phyloP scores from a whole-genome alignment of 2,113 vertebrate genomes.

The Siniperca chuatsi region DNA sequence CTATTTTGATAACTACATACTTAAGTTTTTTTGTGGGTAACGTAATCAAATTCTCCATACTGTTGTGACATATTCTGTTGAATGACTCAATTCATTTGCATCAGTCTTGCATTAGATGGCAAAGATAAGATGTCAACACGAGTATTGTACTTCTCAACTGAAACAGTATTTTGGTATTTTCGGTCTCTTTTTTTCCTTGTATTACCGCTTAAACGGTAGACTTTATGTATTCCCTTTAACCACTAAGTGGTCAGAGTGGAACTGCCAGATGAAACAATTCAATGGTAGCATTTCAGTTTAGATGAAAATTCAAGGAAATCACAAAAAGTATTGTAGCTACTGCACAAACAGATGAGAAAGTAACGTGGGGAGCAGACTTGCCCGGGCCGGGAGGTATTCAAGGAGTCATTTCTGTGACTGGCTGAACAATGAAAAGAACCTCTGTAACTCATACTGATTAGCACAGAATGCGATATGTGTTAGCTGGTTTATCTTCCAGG shows the following conservation, averaged over 20 bases:
- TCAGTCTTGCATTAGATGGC: neutral
- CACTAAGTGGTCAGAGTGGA: neutral
- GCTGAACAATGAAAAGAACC: neutral
- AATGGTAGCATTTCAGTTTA: neutral
- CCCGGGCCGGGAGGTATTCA: neutral
- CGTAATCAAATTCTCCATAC: neutral
- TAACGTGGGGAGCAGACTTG: neutral
- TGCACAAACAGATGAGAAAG: neutral
- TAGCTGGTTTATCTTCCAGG: neutral
- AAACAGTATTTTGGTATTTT: neutral
- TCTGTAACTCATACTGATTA: neutral
- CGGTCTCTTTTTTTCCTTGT: neutral
- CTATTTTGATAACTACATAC: neutral
- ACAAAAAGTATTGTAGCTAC: neutral
- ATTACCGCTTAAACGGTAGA: neutral
- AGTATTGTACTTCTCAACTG: neutral
- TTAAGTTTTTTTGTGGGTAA: neutral
- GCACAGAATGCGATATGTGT: neutral
- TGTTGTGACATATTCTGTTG: conserved; percentile 13
- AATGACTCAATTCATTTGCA: conserved; percentile 2
- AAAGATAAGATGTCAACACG: neutral
- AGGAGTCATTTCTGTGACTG: neutral
- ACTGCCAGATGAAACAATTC: neutral
- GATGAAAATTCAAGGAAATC: neutral
- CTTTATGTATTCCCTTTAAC: neutral